Evolutionary conservation across 2,888 invertebrate genomes (phyloP), one percentile per base, ranked within the genome.

Genomic region (Calameuta filiformis): DNA sequence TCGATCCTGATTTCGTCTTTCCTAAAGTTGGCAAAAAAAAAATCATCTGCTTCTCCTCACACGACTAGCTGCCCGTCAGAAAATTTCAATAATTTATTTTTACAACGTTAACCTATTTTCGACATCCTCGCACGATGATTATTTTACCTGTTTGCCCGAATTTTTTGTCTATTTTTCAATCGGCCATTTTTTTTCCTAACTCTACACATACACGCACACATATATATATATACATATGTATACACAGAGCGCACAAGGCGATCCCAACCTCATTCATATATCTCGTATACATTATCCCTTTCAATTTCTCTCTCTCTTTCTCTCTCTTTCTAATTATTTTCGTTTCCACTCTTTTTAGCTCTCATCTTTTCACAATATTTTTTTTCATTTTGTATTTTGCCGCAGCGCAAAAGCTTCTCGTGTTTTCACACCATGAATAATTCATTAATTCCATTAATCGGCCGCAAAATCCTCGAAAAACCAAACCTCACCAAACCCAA

Each of bases 151-250:
- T 79, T 77, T 75, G 23, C 15, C 56, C 9, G 73, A 68, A 73
- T 78, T 79, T 56, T 56, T 73, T 79, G 56, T 76, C 77, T 69
- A 77, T 74, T 76, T 79, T 76, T 78, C 81, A 77, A 79, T 80
- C 77, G 79, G 81, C 69, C 78, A 73, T 76, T 75, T 76, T 75
- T 77, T 82, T 71, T 80, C 76, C 75, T 81, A 75, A 74, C 73
- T 76, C 76, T 77, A 77, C 77, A 56, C 4, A 6, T 1, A 40
- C 0, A 40, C 4, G 0, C 15, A 37, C 12, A 37, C 2, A 37
- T 3, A 33, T 4, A 33, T 4, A 33, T 33, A 33, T 33, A 33
- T 3, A 33, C 33, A 33, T 33, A 33, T 33, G 1, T 33, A 33
- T 33, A 23, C 23, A 56, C 56, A 56, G 56, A 56, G 56, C 56